Conservation (phyloP, 2,113 vertebrate species). For the Diglossa brunneiventris region DNA sequence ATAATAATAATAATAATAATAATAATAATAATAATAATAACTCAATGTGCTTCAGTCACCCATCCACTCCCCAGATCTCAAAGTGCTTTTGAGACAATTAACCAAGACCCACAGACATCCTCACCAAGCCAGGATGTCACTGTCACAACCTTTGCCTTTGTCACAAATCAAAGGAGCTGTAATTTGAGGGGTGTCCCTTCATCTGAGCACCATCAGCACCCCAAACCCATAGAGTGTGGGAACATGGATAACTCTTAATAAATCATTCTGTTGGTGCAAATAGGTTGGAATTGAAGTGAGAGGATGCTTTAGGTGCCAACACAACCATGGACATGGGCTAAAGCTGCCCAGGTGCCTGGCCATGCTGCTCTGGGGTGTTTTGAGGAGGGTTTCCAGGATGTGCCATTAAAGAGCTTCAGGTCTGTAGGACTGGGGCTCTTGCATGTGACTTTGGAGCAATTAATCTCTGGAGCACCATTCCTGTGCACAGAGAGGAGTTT, state of each 20-base stretch:
- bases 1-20: background rate
- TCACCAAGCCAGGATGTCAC: background rate
- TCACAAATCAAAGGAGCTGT: background rate
- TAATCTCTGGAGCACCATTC: background rate
- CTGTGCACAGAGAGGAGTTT: background rate
- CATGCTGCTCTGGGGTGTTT: accelerated
- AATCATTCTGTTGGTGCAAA: accelerated
- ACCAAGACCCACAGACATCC: background rate
- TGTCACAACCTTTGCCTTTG: background rate
- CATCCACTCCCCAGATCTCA: background rate
- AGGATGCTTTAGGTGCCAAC: background rate
- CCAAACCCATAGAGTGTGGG: background rate
- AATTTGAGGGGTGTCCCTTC: background rate
- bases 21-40: background rate
- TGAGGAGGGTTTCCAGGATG: background rate
- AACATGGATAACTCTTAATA: accelerated
- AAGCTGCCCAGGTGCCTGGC: background rate
- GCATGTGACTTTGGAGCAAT: accelerated
- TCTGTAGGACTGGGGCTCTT: background rate
- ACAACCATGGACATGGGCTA: background rate
- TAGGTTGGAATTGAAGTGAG: background rate
- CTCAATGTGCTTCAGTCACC: background rate
- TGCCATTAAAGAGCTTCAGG: background rate
- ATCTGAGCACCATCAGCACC: background rate
- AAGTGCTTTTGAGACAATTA: background rate